Evolutionary conservation across 37 sponge, comb jelly and placozoan genomes (phyloP).

Genomic region (Aplysina aerophoba): DNA sequence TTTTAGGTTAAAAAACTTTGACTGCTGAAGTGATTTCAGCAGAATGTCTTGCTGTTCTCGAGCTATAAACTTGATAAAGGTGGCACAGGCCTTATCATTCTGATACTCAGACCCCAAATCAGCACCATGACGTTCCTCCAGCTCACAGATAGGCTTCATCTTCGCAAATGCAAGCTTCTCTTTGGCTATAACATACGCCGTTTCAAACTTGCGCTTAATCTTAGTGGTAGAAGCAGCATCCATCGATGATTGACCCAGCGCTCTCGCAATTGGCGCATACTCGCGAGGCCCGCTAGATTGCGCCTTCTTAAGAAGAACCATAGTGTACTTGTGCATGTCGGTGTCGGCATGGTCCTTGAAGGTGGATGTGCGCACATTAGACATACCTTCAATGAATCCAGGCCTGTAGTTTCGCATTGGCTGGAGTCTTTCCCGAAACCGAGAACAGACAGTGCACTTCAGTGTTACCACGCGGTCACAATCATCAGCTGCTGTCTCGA

Average conservation of each 20-base stretch:
- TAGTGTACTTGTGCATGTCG: slow-evolving; percentile 37
- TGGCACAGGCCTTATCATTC: slow-evolving; percentile 44
- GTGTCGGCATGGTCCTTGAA: slow-evolving; percentile 54
- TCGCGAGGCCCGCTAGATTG: neutral
- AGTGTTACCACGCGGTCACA: slow-evolving; percentile 42
- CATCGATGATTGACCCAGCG: slow-evolving; percentile 21
- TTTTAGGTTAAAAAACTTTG: slow-evolving; percentile 49
- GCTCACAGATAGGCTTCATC: slow-evolving; percentile 53
- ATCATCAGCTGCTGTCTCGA: slow-evolving; percentile 33
- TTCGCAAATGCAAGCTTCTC: slow-evolving; percentile 43
- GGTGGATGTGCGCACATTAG: slow-evolving; percentile 32
- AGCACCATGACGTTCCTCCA: slow-evolving; percentile 60
- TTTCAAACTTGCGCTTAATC: slow-evolving; percentile 43
- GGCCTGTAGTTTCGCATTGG: slow-evolving; percentile 47
- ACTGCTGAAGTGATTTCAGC: neutral
- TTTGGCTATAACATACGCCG: slow-evolving; percentile 51
- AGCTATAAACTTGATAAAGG: slow-evolving; percentile 51
- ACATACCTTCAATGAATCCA: slow-evolving; percentile 50
- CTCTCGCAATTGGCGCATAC: slow-evolving; percentile 3
- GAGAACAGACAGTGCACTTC: slow-evolving; percentile 49
- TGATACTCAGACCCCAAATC: slow-evolving; percentile 49
- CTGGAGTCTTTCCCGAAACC: slow-evolving; percentile 35
- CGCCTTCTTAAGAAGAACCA: slow-evolving; percentile 36
- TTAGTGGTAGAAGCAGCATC: slow-evolving; percentile 26
- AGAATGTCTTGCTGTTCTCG: neutral